Evolutionary conservation across 2,797 vertebrate species (phyloP).

Genomic region (Melanotaenia parkinsoni): DNA sequence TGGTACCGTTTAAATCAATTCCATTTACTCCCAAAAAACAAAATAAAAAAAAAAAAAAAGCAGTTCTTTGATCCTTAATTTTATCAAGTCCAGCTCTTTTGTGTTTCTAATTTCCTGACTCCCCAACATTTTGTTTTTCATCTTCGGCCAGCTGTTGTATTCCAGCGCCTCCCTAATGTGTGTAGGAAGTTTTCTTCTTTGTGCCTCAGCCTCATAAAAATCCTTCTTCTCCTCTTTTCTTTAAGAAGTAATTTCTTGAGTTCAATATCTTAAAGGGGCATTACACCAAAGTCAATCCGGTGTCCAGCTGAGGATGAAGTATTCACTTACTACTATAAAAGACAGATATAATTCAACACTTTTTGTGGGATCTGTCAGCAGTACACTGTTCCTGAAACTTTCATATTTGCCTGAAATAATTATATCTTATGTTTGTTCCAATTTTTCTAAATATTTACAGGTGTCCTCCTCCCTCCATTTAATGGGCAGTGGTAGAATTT

Average conservation of each 20-base stretch:
- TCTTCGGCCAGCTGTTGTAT: constrained; percentile 84
- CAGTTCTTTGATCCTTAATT: constrained; percentile 83
- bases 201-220: constrained; percentile 68
- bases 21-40: constrained; percentile 36
- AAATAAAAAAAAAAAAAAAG: constrained; percentile 18
- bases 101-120: constrained; percentile 86
- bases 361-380: not conserved
- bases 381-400: constrained; percentile 3
- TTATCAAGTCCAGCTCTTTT: constrained; percentile 84
- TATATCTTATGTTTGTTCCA: too few species aligned
- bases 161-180: constrained; percentile 77
- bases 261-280: constrained; percentile 47
- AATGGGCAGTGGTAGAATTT: not conserved
- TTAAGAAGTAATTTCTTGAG: constrained; percentile 54
- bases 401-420: constrained; percentile 8
- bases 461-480: too few species aligned
- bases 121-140: constrained; percentile 79
- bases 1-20: constrained; percentile 78
- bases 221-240: constrained; percentile 61
- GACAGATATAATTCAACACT: not conserved
- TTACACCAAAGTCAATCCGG: constrained; percentile 33
- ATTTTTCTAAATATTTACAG: too few species aligned
- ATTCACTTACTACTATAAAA: constrained; percentile 15
- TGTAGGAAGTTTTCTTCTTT: constrained; percentile 74
- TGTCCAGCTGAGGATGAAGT: constrained; percentile 42